A percentile compares a stretch with the other conserved stretches of the same genome.
These are phyloP conservation scores for Megalonaias nervosa DNA, from an alignment of 1,140 invertebrate genomes.

Conservation along the genomic window DNA sequence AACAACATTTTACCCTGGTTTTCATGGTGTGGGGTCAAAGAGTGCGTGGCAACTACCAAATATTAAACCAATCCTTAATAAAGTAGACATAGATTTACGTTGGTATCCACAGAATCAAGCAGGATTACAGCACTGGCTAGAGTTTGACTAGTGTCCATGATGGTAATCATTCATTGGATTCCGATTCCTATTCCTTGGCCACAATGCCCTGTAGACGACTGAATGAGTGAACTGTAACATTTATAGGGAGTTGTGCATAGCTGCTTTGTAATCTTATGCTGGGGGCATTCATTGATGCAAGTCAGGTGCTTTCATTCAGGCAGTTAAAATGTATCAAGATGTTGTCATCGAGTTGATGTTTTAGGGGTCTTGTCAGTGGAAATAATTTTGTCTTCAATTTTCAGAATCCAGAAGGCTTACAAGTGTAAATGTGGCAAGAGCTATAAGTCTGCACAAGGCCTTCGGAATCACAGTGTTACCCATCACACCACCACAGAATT, in stretches of 20 bases:
- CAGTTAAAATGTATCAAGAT: background rate
- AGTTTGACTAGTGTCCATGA: too few relatives aligned
- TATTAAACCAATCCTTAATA: too few relatives aligned
- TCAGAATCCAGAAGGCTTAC: constrained; percentile 81
- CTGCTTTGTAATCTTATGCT: background rate
- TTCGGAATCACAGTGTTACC: constrained; percentile 78
- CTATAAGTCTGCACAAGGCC: constrained; percentile 83
- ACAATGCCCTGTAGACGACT: too few relatives aligned
- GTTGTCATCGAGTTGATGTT: background rate
- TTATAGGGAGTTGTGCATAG: background rate
- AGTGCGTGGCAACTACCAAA: too few relatives aligned
- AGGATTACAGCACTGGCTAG: too few relatives aligned
- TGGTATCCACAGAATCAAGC: too few relatives aligned
- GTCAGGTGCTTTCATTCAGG: background rate
- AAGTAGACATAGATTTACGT: too few relatives aligned
- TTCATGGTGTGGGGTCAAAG: too few relatives aligned
- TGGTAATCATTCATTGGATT: too few relatives aligned
- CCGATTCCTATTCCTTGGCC: too few relatives aligned
- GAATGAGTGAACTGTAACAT: too few relatives aligned
- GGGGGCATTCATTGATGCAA: background rate
- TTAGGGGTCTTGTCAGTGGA: constrained; percentile 10
- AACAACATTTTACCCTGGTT: too few relatives aligned
- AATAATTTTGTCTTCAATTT: constrained; percentile 58
- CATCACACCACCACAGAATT: constrained; percentile 54
- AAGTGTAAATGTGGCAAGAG: constrained; percentile 88